phyloP scores from a whole-genome alignment of 2,888 invertebrate genomes.

The Ophraella communa region DNA sequence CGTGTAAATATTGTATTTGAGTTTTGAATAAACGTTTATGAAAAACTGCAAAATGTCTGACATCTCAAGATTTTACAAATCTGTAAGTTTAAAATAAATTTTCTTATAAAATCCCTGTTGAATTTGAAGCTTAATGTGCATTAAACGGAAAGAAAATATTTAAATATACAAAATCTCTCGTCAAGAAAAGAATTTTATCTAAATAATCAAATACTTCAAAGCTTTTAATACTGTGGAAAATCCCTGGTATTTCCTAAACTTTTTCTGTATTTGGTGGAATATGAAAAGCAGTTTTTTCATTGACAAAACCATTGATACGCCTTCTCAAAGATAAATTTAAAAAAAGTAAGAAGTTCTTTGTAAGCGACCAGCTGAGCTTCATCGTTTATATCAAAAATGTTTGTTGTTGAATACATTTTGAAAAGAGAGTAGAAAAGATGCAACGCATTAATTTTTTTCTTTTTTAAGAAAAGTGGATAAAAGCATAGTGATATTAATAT shows the following conservation, averaged over 20 bases:
- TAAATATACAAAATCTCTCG: background rate
- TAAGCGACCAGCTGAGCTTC: background rate
- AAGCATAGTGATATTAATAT: too few species aligned
- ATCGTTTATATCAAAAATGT: background rate
- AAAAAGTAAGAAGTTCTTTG: background rate
- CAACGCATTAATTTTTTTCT: background rate
- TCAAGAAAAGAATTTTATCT: slow-evolving; percentile 2
- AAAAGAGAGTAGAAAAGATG: background rate
- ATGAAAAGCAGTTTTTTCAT: background rate
- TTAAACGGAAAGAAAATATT: background rate
- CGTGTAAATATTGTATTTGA: too few species aligned
- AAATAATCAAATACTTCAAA: slow-evolving; percentile 9
- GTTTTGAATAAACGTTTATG: background rate
- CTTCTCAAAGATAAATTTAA: background rate
- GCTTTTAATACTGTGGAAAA: background rate
- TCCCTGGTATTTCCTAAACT: background rate
- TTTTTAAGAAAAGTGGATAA: too few species aligned
- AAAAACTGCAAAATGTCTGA: background rate
- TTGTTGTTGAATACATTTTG: background rate
- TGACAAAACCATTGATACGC: background rate
- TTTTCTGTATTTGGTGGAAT: background rate
- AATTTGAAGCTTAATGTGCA: background rate
- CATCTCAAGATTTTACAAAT: background rate
- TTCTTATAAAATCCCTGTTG: background rate
- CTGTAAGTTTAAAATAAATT: background rate